A percentile compares a stretch with the other conserved stretches of the same genome.
Conservation (phyloP, 1,140 invertebrate species). For the Formica exsecta region DNA sequence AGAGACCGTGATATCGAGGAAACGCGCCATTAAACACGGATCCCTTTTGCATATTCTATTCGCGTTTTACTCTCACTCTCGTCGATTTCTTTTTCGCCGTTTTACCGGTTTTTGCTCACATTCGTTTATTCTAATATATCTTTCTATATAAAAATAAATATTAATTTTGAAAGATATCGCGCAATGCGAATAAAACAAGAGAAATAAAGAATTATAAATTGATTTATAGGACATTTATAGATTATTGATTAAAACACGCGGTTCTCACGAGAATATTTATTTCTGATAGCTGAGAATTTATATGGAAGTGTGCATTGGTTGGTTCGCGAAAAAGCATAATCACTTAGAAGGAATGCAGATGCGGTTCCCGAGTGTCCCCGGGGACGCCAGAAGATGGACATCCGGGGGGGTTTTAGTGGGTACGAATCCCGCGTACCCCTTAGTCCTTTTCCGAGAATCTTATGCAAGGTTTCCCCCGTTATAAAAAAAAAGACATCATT, state of each 20-base stretch:
- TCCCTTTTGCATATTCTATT: constrained; percentile 8
- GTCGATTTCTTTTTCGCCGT: not conserved
- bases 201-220: not conserved
- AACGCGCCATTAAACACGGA: constrained; percentile 33
- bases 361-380: too few relatives aligned
- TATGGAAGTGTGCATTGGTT: constrained; percentile 16
- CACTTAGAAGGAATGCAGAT: too few relatives aligned
- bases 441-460: too few relatives aligned
- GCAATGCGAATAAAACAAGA: not conserved
- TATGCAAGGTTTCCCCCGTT: too few relatives aligned
- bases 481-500: constrained; percentile 50
- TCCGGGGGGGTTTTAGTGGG: too few relatives aligned
- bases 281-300: not conserved
- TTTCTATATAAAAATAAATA: not conserved
- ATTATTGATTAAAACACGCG: not conserved
- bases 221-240: not conserved
- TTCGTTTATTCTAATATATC: constrained; percentile 8
- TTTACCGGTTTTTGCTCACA: not conserved
- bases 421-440: too few relatives aligned
- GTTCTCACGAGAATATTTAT: not conserved
- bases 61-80: constrained; percentile 26
- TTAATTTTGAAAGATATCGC: not conserved
- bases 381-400: too few relatives aligned
- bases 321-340: constrained; percentile 47
- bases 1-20: constrained; percentile 50